Conservation (phyloP, 2,797 vertebrate species). For the Adrianichthys oophorus region DNA sequence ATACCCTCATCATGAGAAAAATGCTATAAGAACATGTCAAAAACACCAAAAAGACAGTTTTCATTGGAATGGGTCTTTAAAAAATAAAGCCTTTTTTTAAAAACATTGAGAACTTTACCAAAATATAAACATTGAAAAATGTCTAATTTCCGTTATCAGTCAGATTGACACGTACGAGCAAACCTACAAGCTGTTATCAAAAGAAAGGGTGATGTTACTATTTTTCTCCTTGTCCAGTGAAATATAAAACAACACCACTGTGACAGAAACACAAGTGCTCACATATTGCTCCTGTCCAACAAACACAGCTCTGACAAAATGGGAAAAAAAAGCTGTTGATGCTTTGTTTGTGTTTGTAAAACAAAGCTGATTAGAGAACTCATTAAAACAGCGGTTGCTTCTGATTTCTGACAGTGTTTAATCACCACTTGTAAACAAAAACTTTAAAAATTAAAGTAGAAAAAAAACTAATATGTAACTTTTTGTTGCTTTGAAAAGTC, state of each 20-base stretch:
- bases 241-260: neutral
- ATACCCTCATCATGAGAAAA: too few relatives aligned
- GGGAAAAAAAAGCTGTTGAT: neutral
- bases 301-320: neutral
- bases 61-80: too few relatives aligned
- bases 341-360: neutral
- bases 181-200: too few relatives aligned
- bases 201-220: too few relatives aligned
- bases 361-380: neutral
- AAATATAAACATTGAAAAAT: too few relatives aligned
- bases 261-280: neutral
- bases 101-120: too few relatives aligned
- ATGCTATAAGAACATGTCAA: too few relatives aligned
- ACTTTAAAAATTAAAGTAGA: neutral
- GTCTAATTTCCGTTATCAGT: too few relatives aligned
- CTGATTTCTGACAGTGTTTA: neutral
- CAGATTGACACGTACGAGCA: too few relatives aligned
- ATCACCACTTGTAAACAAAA: neutral
- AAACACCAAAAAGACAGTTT: too few relatives aligned
- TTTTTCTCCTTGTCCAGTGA: neutral
- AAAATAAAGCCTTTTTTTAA: too few relatives aligned
- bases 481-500: neutral
- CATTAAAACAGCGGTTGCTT: neutral
- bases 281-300: neutral
- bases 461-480: neutral